A percentile compares a stretch with the other conserved stretches of the same genome.
These are phyloP conservation scores for Leucosticte australis DNA, from an alignment of 2,113 vertebrate genomes.

Conservation along the genomic window DNA sequence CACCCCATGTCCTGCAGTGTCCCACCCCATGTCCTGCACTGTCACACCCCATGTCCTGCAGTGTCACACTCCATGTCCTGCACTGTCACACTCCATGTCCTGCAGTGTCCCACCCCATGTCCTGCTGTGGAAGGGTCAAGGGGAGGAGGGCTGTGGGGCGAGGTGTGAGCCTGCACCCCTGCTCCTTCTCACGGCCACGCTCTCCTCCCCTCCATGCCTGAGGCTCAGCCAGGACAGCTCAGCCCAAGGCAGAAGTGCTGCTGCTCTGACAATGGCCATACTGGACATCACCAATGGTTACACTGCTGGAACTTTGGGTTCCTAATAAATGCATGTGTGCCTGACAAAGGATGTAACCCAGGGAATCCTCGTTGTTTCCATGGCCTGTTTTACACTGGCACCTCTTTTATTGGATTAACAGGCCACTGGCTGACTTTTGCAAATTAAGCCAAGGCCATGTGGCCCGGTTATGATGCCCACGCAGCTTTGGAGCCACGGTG, in stretches of 20 bases:
- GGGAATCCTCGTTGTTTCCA: background rate
- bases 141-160: background rate
- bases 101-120: background rate
- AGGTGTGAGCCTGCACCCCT: rapidly evolving
- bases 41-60: background rate
- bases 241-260: background rate
- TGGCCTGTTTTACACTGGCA: background rate
- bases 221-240: rapidly evolving
- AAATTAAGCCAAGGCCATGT: background rate
- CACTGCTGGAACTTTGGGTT: background rate
- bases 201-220: rapidly evolving
- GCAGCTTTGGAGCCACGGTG: rapidly evolving
- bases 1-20: rapidly evolving
- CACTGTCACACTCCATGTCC: background rate
- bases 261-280: background rate
- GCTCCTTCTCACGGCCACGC: rapidly evolving
- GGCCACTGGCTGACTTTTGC: background rate
- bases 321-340: background rate
- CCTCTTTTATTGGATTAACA: background rate
- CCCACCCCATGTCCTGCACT: too few relatives aligned
- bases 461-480: background rate
- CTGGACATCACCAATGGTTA: background rate
- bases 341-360: background rate
- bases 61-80: too few relatives aligned
- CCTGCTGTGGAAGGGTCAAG: background rate